These are phyloP conservation scores for Mallotus villosus DNA, from an alignment of 2,797 vertebrate species.

Conservation along the genomic window DNA sequence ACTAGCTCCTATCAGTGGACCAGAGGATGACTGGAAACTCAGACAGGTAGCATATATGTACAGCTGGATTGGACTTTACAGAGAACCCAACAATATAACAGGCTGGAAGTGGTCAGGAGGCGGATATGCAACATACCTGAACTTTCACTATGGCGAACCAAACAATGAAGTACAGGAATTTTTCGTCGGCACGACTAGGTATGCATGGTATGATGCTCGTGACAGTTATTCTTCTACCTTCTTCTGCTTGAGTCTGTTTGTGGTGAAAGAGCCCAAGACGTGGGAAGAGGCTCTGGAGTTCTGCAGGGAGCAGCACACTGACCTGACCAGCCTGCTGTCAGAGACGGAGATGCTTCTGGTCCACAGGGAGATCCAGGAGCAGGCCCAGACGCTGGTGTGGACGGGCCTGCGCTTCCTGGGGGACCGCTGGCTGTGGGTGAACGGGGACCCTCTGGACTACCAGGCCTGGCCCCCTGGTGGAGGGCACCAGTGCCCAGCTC, in stretches of 20 bases:
- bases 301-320: slow-evolving; percentile 3
- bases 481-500: slow-evolving; percentile 24
- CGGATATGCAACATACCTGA: rapidly evolving
- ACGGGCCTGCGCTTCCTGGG: slow-evolving; percentile 54
- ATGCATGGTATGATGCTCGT: neutral
- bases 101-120: slow-evolving; percentile 19
- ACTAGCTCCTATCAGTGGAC: slow-evolving; percentile 17
- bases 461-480: neutral
- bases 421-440: slow-evolving; percentile 53
- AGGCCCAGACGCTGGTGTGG: slow-evolving; percentile 47
- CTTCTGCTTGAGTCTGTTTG: slow-evolving; percentile 2
- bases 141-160: neutral
- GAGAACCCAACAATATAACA: rapidly evolving
- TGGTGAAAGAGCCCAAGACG: neutral
- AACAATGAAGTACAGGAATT: rapidly evolving
- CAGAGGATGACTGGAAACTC: neutral
- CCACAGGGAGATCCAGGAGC: neutral
- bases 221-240: neutral
- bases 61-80: slow-evolving; percentile 31
- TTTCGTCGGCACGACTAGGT: neutral
- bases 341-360: neutral
- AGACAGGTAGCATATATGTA: neutral
- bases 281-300: slow-evolving; percentile 22
- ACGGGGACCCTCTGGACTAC: slow-evolving; percentile 11
- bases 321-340: slow-evolving; percentile 14